A percentile compares a stretch with the other conserved stretches of the same genome.
These are phyloP conservation scores for Eptesicus fuscus DNA, from an alignment of 2,113 vertebrate genomes.

Conservation along the genomic window DNA sequence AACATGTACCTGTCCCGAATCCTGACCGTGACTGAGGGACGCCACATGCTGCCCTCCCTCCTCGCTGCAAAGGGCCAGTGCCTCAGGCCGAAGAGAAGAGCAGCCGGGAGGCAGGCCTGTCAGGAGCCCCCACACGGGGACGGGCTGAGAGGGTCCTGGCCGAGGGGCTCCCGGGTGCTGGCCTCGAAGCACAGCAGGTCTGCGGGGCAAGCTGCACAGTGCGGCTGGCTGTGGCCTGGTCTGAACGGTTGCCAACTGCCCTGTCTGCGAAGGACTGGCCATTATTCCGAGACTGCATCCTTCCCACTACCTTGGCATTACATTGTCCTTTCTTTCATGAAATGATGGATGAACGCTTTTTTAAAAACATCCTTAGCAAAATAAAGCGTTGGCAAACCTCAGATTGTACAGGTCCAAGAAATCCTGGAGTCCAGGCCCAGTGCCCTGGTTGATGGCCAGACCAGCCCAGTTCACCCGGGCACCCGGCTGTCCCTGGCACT, in stretches of 20 bases:
- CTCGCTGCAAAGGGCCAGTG: background rate
- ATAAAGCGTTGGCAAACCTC: slow-evolving; percentile 45
- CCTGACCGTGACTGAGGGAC: fast-evolving
- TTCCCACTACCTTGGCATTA: slow-evolving; percentile 29
- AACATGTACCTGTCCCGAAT: background rate
- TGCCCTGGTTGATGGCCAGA: background rate
- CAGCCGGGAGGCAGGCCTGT: background rate
- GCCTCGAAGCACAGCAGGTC: background rate
- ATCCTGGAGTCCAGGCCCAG: background rate
- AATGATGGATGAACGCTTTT: slow-evolving; percentile 37
- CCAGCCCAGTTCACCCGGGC: background rate
- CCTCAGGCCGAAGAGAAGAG: background rate
- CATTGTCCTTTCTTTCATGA: slow-evolving; percentile 41
- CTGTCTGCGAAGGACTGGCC: background rate
- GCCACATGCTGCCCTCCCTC: fast-evolving
- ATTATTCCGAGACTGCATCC: background rate
- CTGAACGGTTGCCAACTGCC: background rate
- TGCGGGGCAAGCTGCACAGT: fast-evolving
- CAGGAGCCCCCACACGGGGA: background rate
- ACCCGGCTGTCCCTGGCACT: background rate
- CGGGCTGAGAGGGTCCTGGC: background rate
- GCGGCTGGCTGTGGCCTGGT: background rate
- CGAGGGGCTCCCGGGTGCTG: background rate
- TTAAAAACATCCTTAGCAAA: slow-evolving; percentile 47
- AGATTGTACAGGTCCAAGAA: slow-evolving; percentile 28